Base-by-base conservation (phyloP, 2,113 vertebrate genomes). In the Chaetodon auriga region DNA sequence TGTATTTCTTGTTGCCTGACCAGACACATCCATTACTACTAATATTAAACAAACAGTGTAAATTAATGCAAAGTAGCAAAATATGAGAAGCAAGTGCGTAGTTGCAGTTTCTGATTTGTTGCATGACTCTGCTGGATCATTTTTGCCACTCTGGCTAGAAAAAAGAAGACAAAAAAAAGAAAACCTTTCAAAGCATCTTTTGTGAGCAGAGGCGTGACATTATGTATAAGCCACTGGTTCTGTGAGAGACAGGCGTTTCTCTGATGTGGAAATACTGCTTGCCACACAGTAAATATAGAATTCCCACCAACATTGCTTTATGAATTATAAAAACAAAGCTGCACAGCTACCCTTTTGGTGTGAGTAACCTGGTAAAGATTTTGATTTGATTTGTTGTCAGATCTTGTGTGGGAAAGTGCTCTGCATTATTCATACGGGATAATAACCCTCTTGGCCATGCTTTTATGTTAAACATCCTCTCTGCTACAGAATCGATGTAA, bases 261-360 rank as follows among this genome's bases (percentile, higher is more conserved):
- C 80, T 83, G 65, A 81, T 85, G 78, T 86, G 82, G 85, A 86
- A 90, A 88, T 86, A 71, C 68, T 16, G 46, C 82, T 88, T 78
- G 80, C 86, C 78, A 81, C 81, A 58, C 41, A 62, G 87, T 64
- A 83, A 81, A 87, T 72, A 62, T 30, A 74, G 57, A 85, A 81
- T 87, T 78, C 75, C 82, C 83, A 77, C 46, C 72, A 79, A 89
- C 84, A 69, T 72, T 48, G 81, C 84, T 77, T 89, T 70, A 83
- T 90, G 78, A 90, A 88, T 91, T 81, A 89, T 83, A 64, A 65
- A 90, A 90, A 90, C 78, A 83, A 86, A 85, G 81, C 81, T 71
- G 70, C 87, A 80, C 82, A 68, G 65, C 83, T 35, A 63, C n/a
- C 25, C 58, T 87, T 87, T 87, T 55, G 69, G 73, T 54, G n/a